Base-by-base conservation (phyloP, 2,888 invertebrate genomes). In the Hirtodrosophila duncani region DNA sequence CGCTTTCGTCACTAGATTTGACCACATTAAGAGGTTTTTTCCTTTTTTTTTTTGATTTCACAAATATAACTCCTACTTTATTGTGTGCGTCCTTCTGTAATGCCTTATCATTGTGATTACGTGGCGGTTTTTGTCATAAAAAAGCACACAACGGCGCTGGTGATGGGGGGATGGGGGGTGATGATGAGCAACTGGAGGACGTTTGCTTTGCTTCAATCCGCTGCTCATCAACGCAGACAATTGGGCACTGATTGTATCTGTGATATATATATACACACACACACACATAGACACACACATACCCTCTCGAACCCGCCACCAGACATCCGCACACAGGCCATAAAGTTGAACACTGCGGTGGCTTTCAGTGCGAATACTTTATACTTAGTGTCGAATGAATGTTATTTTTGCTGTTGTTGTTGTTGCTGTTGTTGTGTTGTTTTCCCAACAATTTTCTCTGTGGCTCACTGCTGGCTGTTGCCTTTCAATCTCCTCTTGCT, bases 81-180 rank as follows among this genome's bases (percentile, higher is more conserved):
- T 18, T 17, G 10, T 20, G 10, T 41, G 16, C 29, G 4, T 44
- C 13, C 21, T 14, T 46, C 44, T 56, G 67, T 61, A 71, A 70
- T 72, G 64, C 79, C n/a, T 79, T 79, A 72, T 72, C 71, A 79
- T 75, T 72, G 64, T 72, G 75, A 72, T 72, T 72, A 79, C 71
- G 75, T 58, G 79, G 70, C 78, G 57, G 48, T 57, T 61, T 74
- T 74, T 59, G 61, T 42, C 71, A 64, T 74, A 78, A 78, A 59
- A 53, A 51, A 67, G 57, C 50, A 43, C 53, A 44, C 31, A 18
- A 30, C 27, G 23, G 11, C 26, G 33, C 23, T 37, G 31, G 43
- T 63, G n/a, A 36, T 56, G 42, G 23, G 42, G 45, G 48, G 17
- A 24, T 41, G 34, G 29, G 26, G 23, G 9, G 27, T 33, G 34